A percentile compares a stretch with the other conserved stretches of the same genome.
Evolutionary conservation across 37 sponge, comb jelly and placozoan genomes (phyloP).

Genomic region (Chondrosia reniformis): DNA sequence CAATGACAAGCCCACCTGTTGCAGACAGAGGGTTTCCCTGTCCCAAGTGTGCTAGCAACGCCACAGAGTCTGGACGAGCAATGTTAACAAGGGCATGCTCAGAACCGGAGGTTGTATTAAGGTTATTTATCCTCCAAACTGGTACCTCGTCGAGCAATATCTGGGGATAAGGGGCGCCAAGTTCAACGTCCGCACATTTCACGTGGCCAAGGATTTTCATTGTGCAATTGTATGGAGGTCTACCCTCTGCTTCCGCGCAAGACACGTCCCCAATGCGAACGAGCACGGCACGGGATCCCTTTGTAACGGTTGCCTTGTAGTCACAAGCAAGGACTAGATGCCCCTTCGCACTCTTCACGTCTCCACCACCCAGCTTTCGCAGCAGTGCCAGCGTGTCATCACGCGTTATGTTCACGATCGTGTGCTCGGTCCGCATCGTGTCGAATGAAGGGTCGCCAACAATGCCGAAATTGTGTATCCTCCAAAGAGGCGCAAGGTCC

Average conservation of each 20-base stretch:
- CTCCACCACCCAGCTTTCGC: conserved; percentile 5
- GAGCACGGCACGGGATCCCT: conserved; percentile 3
- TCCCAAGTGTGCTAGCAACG: conserved; percentile 7
- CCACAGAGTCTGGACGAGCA: conserved; percentile 23
- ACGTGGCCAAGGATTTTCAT: conserved; percentile 15
- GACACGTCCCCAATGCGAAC: conserved; percentile 25
- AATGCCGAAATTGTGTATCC: conserved; percentile 18
- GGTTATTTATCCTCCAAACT: conserved; percentile 19
- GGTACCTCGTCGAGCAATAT: conserved; percentile 7
- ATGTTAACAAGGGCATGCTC: conserved; percentile 22
- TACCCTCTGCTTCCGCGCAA: conserved; percentile 2
- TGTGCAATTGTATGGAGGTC: conserved; percentile 15
- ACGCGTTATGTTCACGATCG: conserved; percentile 20
- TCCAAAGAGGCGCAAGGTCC: conserved; percentile 26
- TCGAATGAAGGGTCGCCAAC: conserved; percentile 1
- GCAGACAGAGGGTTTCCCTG: conserved; percentile 18
- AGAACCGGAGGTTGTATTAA: background rate
- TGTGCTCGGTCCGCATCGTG: background rate
- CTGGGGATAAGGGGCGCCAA: conserved; percentile 11
- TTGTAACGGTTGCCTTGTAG: conserved; percentile 4
- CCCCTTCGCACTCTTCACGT: conserved; percentile 23
- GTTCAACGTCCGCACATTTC: conserved; percentile 15
- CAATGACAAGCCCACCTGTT: conserved; percentile 24
- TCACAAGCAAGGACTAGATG: conserved; percentile 23
- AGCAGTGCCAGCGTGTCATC: conserved; percentile 21